A percentile compares a stretch with the other conserved stretches of the same genome.
Evolutionary conservation across 2,888 invertebrate genomes (phyloP).

Genomic region (Drosophila diplacantha): DNA sequence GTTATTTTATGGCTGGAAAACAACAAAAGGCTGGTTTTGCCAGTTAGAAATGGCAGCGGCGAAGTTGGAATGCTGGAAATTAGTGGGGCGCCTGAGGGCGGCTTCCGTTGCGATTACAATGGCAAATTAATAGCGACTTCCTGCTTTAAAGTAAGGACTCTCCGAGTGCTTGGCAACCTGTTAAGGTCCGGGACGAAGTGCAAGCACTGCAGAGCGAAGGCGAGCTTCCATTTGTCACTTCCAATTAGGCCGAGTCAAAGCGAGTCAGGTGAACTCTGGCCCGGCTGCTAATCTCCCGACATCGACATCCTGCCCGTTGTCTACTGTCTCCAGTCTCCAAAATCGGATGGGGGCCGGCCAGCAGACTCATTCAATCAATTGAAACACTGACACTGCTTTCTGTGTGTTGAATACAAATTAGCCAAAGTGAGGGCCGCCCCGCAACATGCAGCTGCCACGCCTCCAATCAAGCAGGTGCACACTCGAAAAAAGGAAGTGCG

Average conservation of each 20-base stretch:
- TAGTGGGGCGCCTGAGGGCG: conserved; percentile 47
- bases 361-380: conserved; percentile 65
- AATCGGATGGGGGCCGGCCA: conserved; percentile 8
- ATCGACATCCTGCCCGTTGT: conserved; percentile 5
- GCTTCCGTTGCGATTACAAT: conserved; percentile 45
- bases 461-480: conserved; percentile 53
- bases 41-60: conserved; percentile 35
- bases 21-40: conserved; percentile 34
- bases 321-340: conserved; percentile 4
- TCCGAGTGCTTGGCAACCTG: conserved; percentile 1
- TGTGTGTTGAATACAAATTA: conserved; percentile 69
- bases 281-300: conserved; percentile 34
- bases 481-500: conserved; percentile 5
- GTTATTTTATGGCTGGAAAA: conserved; percentile 22
- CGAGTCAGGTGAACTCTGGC: conserved; percentile 24
- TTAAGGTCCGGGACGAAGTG: conserved; percentile 9
- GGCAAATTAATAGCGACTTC: conserved; percentile 20
- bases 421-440: conserved; percentile 59
- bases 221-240: conserved; percentile 39
- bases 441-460: conserved; percentile 56
- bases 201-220: conserved; percentile 15
- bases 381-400: conserved; percentile 50
- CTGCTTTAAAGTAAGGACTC: conserved; percentile 17
- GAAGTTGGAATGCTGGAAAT: conserved; percentile 43
- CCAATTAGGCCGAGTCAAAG: conserved; percentile 39